phyloP scores from a whole-genome alignment of 1,140 invertebrate species.

The Idris sp. region DNA sequence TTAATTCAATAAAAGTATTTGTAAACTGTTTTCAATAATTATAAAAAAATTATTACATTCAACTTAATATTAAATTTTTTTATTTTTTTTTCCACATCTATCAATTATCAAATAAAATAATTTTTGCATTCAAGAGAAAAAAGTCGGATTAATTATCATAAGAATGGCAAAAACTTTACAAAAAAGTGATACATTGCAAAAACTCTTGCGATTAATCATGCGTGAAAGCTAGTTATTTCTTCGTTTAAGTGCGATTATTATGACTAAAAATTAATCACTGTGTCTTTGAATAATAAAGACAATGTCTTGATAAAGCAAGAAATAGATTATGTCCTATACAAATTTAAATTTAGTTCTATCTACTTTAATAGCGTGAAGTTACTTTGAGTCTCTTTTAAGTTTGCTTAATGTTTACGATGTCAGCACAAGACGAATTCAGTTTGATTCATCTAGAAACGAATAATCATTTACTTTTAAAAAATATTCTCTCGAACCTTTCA shows the following conservation, averaged over 20 bases:
- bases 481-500: slow-evolving; percentile 11
- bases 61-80: too few relatives aligned
- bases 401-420: too few relatives aligned
- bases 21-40: too few relatives aligned
- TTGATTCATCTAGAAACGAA: slow-evolving; percentile 15
- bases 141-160: too few relatives aligned
- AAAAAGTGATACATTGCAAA: too few relatives aligned
- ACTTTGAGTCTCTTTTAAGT: slow-evolving; percentile 11
- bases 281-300: too few relatives aligned
- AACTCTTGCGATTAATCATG: slow-evolving; percentile 15
- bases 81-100: too few relatives aligned
- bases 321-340: slow-evolving; percentile 26
- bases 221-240: slow-evolving; percentile 7
- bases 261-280: slow-evolving; percentile 34
- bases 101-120: too few relatives aligned
- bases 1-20: too few relatives aligned
- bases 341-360: slow-evolving; percentile 21
- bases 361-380: slow-evolving; percentile 21
- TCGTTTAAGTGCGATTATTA: slow-evolving; percentile 18
- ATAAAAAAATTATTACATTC: too few relatives aligned
- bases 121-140: too few relatives aligned
- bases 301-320: slow-evolving; percentile 18
- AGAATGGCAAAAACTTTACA: slow-evolving; percentile 8
- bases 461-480: slow-evolving; percentile 23
- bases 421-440: slow-evolving; percentile 25